These are phyloP conservation scores for Lordiphosa andalusiaca DNA, from an alignment of 2,888 invertebrate species.

Conservation along the genomic window DNA sequence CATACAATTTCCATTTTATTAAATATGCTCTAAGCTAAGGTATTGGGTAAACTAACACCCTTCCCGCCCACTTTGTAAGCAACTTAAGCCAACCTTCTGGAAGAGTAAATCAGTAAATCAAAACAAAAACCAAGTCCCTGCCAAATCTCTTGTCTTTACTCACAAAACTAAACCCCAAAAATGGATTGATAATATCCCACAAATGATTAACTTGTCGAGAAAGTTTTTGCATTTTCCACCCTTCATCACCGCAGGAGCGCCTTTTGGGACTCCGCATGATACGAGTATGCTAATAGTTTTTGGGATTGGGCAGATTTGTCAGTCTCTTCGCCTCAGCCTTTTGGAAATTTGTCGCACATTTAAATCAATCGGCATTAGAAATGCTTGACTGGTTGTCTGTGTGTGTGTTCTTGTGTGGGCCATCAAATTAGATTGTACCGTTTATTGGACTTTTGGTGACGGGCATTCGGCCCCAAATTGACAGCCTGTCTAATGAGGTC, in stretches of 20 bases:
- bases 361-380: conserved; percentile 61
- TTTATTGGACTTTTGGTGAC: conserved; percentile 42
- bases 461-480: conserved; percentile 31
- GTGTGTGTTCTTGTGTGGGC: conserved; percentile 10
- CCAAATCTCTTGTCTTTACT: conserved; percentile 3
- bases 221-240: conserved; percentile 40
- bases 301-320: conserved; percentile 53
- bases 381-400: conserved; percentile 21
- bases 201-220: conserved; percentile 73
- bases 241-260: conserved; percentile 23
- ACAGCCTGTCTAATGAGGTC: conserved; percentile 48
- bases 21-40: too few species aligned
- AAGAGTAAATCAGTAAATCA: neutral
- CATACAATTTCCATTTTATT: too few species aligned
- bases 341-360: conserved; percentile 53
- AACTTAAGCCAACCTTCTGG: neutral
- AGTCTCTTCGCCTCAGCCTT: conserved; percentile 42
- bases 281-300: conserved; percentile 68
- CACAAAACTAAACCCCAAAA: conserved; percentile 60
- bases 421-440: conserved; percentile 46
- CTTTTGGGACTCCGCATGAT: conserved; percentile 11
- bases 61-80: too few species aligned
- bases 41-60: too few species aligned
- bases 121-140: neutral
- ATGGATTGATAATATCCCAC: conserved; percentile 75